Evolutionary conservation across 2,113 vertebrate genomes (phyloP).

Genomic region (Thinocorus orbignyianus): DNA sequence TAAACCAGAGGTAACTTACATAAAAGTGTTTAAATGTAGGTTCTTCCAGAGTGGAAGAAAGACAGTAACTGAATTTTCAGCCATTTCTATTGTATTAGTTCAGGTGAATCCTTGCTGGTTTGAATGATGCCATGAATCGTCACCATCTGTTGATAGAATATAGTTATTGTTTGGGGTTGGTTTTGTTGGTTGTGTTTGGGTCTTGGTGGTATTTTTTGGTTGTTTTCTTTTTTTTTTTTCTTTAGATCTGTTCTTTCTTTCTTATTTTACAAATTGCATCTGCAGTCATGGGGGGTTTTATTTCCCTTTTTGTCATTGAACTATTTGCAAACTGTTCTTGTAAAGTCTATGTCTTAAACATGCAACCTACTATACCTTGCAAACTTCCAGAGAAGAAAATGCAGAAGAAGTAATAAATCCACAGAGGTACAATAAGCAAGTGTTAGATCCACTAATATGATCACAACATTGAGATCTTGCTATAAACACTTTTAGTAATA

Average conservation of each 20-base stretch:
- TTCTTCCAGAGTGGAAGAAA: neutral
- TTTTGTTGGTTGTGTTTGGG: too few species aligned
- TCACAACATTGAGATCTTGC: neutral
- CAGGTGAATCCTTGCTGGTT: neutral
- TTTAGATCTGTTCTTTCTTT: neutral
- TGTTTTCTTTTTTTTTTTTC: too few species aligned
- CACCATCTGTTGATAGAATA: neutral
- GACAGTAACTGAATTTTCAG: neutral
- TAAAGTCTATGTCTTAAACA: neutral
- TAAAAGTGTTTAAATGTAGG: neutral
- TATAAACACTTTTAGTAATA: neutral
- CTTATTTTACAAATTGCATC: neutral
- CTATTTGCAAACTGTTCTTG: neutral
- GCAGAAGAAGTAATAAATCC: neutral
- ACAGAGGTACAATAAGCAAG: neutral
- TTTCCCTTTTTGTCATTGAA: neutral
- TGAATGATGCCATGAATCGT: neutral
- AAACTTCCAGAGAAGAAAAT: neutral
- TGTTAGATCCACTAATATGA: neutral
- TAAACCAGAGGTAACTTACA: neutral
- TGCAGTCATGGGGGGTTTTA: too few species aligned
- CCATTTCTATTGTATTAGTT: neutral
- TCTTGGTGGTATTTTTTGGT: too few species aligned
- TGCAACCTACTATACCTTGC: neutral
- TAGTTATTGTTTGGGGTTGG: neutral